Evolutionary conservation across 2,797 vertebrate species (phyloP).

Genomic region (Apogon hyalosoma): DNA sequence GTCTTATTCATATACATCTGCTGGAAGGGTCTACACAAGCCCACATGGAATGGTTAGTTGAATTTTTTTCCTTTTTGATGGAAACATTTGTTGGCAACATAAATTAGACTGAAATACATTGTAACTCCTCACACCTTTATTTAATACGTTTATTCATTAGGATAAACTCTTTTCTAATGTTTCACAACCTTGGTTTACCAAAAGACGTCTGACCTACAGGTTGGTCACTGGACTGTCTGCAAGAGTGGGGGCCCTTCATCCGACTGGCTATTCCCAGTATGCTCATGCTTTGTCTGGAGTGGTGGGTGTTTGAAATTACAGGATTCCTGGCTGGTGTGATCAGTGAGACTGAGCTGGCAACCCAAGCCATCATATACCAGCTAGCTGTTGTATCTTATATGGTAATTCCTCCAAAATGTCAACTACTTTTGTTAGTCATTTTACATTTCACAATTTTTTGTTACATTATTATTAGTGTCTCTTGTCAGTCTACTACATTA

Average conservation of each 20-base stretch:
- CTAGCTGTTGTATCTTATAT: slow-evolving; percentile 85
- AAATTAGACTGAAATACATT: too few species aligned
- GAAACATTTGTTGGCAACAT: too few species aligned
- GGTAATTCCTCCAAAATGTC: too few species aligned
- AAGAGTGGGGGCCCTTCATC: slow-evolving; percentile 92
- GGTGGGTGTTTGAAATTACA: slow-evolving; percentile 94
- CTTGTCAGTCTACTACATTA: too few species aligned
- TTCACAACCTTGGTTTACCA: too few species aligned
- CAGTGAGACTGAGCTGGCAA: slow-evolving; percentile 88
- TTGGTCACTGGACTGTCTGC: slow-evolving; percentile 90
- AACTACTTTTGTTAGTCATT: too few species aligned
- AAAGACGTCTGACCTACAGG: slow-evolving; percentile 75
- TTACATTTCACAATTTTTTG: neutral
- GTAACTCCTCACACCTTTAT: too few species aligned
- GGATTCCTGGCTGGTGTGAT: slow-evolving; percentile 91
- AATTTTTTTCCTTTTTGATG: too few species aligned
- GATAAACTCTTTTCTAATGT: too few species aligned
- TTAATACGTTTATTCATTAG: too few species aligned
- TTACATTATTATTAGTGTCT: slow-evolving; percentile 72
- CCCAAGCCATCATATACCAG: slow-evolving; percentile 88
- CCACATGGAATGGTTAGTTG: slow-evolving; percentile 91
- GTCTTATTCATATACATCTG: slow-evolving; percentile 87
- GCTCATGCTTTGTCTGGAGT: slow-evolving; percentile 97
- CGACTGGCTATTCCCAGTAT: slow-evolving; percentile 93
- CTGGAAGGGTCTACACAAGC: slow-evolving; percentile 86